Conservation (phyloP, 2,888 invertebrate genomes). For the Drosophila pseudotalamancana region DNA sequence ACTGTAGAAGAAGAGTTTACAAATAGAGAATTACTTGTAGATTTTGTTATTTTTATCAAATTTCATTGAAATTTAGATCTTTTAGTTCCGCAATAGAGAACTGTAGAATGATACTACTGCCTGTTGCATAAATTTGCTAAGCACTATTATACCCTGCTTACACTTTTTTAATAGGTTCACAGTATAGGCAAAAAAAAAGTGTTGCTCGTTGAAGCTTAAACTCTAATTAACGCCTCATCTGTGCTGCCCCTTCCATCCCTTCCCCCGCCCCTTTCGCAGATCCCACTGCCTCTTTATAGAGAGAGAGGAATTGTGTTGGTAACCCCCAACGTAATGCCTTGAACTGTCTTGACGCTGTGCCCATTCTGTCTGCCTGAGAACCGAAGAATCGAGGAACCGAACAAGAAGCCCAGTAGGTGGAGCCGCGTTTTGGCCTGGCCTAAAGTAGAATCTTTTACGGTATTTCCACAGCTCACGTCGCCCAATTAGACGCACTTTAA, state of each 20-base stretch:
- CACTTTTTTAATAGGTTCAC: background rate
- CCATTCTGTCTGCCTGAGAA: constrained; percentile 68
- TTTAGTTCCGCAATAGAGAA: too few relatives aligned
- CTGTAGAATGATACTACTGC: too few relatives aligned
- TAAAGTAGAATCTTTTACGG: constrained; percentile 41
- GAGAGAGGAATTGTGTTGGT: constrained; percentile 22
- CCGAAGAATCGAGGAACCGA: too few relatives aligned
- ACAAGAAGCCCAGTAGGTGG: constrained; percentile 6
- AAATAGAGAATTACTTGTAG: too few relatives aligned
- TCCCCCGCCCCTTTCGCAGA: background rate
- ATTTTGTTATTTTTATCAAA: too few relatives aligned
- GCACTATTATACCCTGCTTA: constrained; percentile 1
- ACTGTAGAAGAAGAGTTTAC: background rate
- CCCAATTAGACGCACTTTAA: constrained; percentile 64
- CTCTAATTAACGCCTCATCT: constrained; percentile 79
- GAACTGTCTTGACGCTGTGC: constrained; percentile 72
- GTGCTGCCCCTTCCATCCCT: constrained; percentile 12
- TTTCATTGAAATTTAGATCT: too few relatives aligned
- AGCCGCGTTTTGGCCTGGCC: background rate
- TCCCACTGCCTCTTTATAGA: background rate
- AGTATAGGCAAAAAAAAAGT: constrained; percentile 33
- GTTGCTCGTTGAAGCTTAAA: constrained; percentile 62
- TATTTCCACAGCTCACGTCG: constrained; percentile 37
- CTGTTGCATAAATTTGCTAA: too few relatives aligned
- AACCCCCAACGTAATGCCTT: constrained; percentile 56